Evolutionary conservation across 2,888 invertebrate species (phyloP).

Genomic region (Formica aserva): DNA sequence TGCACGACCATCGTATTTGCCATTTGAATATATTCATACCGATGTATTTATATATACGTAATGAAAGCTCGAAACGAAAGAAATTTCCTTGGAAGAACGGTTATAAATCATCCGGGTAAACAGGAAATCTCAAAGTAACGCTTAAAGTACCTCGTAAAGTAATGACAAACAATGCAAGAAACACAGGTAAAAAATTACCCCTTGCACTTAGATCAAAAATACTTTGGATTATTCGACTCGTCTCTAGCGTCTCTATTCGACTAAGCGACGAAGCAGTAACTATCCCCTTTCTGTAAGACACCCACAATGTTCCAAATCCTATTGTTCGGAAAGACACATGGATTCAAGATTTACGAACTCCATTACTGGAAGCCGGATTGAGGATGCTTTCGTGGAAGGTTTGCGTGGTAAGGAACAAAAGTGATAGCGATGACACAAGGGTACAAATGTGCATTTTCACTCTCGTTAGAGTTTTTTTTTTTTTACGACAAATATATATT

Average conservation of each 20-base stretch:
- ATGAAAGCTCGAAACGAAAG: not conserved
- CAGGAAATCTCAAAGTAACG: not conserved
- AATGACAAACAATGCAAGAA: not conserved
- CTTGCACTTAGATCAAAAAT: not conserved
- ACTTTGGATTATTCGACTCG: constrained; percentile 21
- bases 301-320: constrained; percentile 44
- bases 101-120: constrained; percentile 26
- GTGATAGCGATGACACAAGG: not conserved
- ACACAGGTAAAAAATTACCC: not conserved
- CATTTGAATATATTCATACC: not conserved
- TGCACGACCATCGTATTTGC: not conserved
- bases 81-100: not conserved
- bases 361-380: constrained; percentile 44
- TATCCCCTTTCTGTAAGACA: constrained; percentile 28
- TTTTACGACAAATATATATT: not conserved
- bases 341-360: constrained; percentile 46
- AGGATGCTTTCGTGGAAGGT: constrained; percentile 18
- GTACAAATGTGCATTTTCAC: not conserved
- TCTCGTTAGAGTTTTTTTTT: not conserved
- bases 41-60: not conserved
- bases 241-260: not conserved
- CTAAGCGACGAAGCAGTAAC: constrained; percentile 23
- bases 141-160: constrained; percentile 6
- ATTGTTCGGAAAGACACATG: constrained; percentile 49
- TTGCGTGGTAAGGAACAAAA: not conserved